phyloP scores from a whole-genome alignment of 1,140 invertebrate species.

The Bombus fervidus region DNA sequence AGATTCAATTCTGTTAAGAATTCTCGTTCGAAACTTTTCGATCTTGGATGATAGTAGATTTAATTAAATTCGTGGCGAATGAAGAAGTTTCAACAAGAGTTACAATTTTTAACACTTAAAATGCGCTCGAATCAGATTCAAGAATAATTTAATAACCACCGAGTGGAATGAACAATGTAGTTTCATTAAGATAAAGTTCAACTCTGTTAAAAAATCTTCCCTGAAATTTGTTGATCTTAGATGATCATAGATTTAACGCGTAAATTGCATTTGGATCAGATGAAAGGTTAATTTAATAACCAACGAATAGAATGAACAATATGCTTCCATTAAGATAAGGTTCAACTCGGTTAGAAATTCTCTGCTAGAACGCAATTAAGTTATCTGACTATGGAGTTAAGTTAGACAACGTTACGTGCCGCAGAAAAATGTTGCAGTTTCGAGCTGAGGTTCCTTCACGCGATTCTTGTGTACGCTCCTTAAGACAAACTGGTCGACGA shows the following conservation, averaged over 20 bases:
- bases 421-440: constrained; percentile 18
- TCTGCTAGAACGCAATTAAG: constrained; percentile 12
- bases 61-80: background rate
- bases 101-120: background rate
- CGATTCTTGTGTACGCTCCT: constrained; percentile 21
- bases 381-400: background rate
- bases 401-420: background rate
- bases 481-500: constrained; percentile 63
- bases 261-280: background rate
- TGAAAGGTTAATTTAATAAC: constrained; percentile 6
- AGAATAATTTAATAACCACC: background rate
- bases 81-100: background rate
- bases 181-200: background rate
- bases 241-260: background rate
- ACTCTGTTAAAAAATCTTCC: background rate
- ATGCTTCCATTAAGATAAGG: constrained; percentile 7
- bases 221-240: background rate
- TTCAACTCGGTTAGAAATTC: background rate
- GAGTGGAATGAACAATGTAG: background rate
- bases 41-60: background rate
- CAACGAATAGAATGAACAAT: background rate
- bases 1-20: background rate
- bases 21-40: background rate
- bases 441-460: background rate
- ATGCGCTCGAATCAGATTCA: background rate